phyloP scores from a whole-genome alignment of 2,888 invertebrate genomes.

The Drosophila niveifrons region DNA sequence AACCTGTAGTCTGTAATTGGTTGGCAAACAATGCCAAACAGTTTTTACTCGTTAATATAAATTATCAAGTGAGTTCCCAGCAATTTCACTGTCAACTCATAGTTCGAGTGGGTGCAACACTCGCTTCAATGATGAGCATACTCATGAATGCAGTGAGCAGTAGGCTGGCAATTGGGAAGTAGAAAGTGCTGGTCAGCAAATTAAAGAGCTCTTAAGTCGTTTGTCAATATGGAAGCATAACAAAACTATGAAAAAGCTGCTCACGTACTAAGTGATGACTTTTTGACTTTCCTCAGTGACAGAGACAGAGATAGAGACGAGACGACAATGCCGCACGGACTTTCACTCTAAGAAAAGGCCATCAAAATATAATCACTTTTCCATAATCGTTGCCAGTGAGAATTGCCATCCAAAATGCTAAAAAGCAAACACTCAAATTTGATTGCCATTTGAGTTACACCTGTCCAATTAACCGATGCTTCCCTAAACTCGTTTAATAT shows the following conservation, averaged over 20 bases:
- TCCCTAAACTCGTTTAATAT: too few species aligned
- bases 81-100: conserved; percentile 11
- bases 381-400: background rate
- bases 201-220: conserved; percentile 46
- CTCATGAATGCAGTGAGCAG: background rate
- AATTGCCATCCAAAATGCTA: background rate
- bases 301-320: conserved; percentile 1
- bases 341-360: conserved; percentile 43
- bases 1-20: conserved; percentile 41
- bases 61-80: conserved; percentile 18
- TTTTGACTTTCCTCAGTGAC: conserved; percentile 1
- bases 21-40: conserved; percentile 9
- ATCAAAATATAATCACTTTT: conserved; percentile 1
- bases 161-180: conserved; percentile 25
- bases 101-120: conserved; percentile 1
- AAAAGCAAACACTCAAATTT: background rate
- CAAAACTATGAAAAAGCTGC: conserved; percentile 24
- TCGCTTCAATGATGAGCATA: background rate
- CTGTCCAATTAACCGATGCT: too few species aligned
- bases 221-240: conserved; percentile 60
- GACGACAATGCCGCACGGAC: conserved; percentile 14
- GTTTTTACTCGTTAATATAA: conserved; percentile 3
- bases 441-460: too few species aligned
- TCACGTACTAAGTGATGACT: conserved; percentile 31
- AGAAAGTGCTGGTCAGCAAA: conserved; percentile 58